Evolutionary conservation across 2,888 invertebrate genomes (phyloP).

Genomic region (Craniophora ligustri): DNA sequence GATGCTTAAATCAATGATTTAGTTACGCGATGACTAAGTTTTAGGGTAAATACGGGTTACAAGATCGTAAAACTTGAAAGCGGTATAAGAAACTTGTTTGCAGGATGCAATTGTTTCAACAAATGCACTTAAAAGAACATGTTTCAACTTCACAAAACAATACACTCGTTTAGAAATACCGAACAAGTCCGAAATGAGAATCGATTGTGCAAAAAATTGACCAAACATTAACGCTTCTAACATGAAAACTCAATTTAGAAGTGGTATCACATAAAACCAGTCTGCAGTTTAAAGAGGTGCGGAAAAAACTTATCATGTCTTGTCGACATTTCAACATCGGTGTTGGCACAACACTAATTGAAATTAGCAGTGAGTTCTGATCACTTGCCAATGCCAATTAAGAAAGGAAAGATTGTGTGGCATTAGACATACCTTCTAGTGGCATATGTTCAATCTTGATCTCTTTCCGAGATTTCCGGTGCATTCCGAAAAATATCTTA

Average conservation of each 20-base stretch:
- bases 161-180: constrained; percentile 22
- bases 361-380: constrained; percentile 60
- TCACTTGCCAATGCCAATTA: constrained; percentile 71
- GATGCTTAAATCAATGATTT: constrained; percentile 47
- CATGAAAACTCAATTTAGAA: constrained; percentile 59
- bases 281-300: constrained; percentile 55
- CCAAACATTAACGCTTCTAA: constrained; percentile 35
- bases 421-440: constrained; percentile 36
- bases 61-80: not conserved
- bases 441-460: constrained; percentile 33
- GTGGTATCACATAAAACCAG: constrained; percentile 46
- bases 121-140: constrained; percentile 41
- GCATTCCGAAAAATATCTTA: constrained; percentile 15
- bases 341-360: constrained; percentile 69
- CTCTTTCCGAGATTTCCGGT: constrained; percentile 28
- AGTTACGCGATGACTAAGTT: constrained; percentile 42
- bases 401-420: constrained; percentile 52
- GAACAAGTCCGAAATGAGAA: constrained; percentile 24
- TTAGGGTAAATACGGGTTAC: constrained; percentile 27
- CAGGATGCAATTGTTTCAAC: constrained; percentile 14
- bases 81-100: too few species aligned
- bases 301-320: constrained; percentile 56
- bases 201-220: constrained; percentile 40
- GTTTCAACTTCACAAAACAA: constrained; percentile 19
- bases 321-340: constrained; percentile 57